A percentile compares a stretch with the other conserved stretches of the same genome.
These are phyloP conservation scores for Gallinago paraguaiae DNA, from an alignment of 2,113 vertebrate genomes.

Conservation along the genomic window DNA sequence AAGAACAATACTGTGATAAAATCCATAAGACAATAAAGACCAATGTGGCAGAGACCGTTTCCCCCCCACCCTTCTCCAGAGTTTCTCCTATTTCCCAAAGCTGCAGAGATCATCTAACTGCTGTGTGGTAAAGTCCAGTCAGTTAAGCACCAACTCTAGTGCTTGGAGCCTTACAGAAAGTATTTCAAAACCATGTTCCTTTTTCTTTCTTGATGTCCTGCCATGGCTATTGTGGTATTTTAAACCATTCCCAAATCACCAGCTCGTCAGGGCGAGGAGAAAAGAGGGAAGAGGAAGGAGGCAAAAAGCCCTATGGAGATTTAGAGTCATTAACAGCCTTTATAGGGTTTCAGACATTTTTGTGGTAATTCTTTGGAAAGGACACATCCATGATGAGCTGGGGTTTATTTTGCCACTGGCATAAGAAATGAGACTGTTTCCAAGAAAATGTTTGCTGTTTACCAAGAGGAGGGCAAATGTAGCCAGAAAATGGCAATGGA, in stretches of 20 bases:
- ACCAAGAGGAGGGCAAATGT: background rate
- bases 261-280: slow-evolving; percentile 34
- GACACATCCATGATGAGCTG: slow-evolving; percentile 23
- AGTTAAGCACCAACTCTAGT: slow-evolving; percentile 32
- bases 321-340: slow-evolving; percentile 60
- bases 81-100: slow-evolving; percentile 67
- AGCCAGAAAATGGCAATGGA: background rate
- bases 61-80: slow-evolving; percentile 55
- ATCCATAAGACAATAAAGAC: slow-evolving; percentile 72
- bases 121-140: slow-evolving; percentile 9
- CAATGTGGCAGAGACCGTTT: slow-evolving; percentile 54
- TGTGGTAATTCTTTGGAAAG: slow-evolving; percentile 59
- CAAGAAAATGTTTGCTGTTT: slow-evolving; percentile 54
- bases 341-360: slow-evolving; percentile 58
- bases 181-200: slow-evolving; percentile 59
- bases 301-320: slow-evolving; percentile 29
- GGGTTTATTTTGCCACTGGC: slow-evolving; percentile 53
- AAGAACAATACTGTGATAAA: slow-evolving; percentile 71
- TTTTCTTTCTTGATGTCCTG: slow-evolving; percentile 67
- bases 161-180: slow-evolving; percentile 17
- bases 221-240: slow-evolving; percentile 64
- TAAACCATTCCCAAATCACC: slow-evolving; percentile 64
- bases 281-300: slow-evolving; percentile 21
- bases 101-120: slow-evolving; percentile 59
- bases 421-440: slow-evolving; percentile 22